Evolutionary conservation across 2,888 invertebrate genomes (phyloP).

Genomic region (Leucoma salicis): DNA sequence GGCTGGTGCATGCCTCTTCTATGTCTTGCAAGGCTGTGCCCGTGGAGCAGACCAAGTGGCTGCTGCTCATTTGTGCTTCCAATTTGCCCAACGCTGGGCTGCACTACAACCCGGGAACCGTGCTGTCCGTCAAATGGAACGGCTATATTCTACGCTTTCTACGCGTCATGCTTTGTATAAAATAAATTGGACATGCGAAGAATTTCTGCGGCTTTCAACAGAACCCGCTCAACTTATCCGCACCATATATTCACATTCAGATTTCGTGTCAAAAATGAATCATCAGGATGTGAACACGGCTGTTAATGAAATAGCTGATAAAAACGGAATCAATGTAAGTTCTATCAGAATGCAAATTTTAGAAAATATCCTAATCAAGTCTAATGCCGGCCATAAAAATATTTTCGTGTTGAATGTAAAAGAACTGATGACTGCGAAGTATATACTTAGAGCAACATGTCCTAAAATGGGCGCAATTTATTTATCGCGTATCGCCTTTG

Average conservation of each 20-base stretch:
- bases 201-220: constrained; percentile 64
- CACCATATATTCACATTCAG: constrained; percentile 68
- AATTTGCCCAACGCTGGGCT: constrained; percentile 77
- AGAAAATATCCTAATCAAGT: constrained; percentile 68
- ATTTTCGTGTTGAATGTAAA: constrained; percentile 52
- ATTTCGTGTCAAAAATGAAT: constrained; percentile 65
- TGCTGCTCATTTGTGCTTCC: constrained; percentile 74
- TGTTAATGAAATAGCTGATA: constrained; percentile 76
- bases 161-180: constrained; percentile 73
- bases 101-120: constrained; percentile 72
- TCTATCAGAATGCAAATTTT: constrained; percentile 73
- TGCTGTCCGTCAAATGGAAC: constrained; percentile 76
- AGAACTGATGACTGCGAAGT: constrained; percentile 72
- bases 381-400: constrained; percentile 46
- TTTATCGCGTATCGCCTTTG: constrained; percentile 72
- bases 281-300: constrained; percentile 71
- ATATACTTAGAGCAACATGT: constrained; percentile 75
- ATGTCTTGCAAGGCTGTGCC: constrained; percentile 75
- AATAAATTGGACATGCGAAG: constrained; percentile 74
- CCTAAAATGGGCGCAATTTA: constrained; percentile 79
- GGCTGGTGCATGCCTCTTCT: constrained; percentile 78
- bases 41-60: constrained; percentile 79
- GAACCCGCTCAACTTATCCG: constrained; percentile 75
- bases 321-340: constrained; percentile 72
- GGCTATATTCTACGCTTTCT: constrained; percentile 68